These are phyloP conservation scores for Sandelia bainsii DNA, from an alignment of 2,797 vertebrate species.

Conservation along the genomic window DNA sequence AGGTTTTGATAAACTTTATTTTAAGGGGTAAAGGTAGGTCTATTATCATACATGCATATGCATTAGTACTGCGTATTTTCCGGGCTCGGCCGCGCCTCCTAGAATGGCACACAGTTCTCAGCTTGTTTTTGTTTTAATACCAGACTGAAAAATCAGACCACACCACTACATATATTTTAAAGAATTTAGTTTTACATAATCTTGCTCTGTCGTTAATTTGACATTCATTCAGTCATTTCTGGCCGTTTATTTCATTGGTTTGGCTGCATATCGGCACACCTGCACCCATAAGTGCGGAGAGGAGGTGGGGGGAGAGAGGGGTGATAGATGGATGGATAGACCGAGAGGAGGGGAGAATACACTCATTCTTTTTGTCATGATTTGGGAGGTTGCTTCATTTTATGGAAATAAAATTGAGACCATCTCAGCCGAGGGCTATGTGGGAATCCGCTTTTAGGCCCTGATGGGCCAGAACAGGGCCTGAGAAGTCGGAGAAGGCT, in stretches of 20 bases:
- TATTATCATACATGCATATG: constrained; percentile 85
- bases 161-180: not conserved
- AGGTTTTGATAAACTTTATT: constrained; percentile 52
- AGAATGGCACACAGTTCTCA: constrained; percentile 50
- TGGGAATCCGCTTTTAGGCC: constrained; percentile 62
- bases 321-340: constrained; percentile 25
- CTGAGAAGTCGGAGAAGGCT: constrained; percentile 37
- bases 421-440: constrained; percentile 64
- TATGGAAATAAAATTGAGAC: constrained; percentile 78
- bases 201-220: constrained; percentile 33
- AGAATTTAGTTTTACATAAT: not conserved
- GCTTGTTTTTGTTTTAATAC: constrained; percentile 23
- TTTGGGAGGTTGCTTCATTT: constrained; percentile 78
- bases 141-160: constrained; percentile 10
- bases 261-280: constrained; percentile 78
- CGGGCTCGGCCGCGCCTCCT: constrained; percentile 79
- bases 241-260: constrained; percentile 58
- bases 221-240: constrained; percentile 50
- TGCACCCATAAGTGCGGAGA: constrained; percentile 70
- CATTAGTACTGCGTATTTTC: constrained; percentile 88
- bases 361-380: constrained; percentile 76
- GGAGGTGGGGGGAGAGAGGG: constrained; percentile 24
- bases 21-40: constrained; percentile 55
- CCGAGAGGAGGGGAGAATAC: constrained; percentile 24
- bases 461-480: constrained; percentile 70